Base-by-base conservation (phyloP, 1,140 invertebrate genomes). In the Drosophila prosaltans region DNA sequence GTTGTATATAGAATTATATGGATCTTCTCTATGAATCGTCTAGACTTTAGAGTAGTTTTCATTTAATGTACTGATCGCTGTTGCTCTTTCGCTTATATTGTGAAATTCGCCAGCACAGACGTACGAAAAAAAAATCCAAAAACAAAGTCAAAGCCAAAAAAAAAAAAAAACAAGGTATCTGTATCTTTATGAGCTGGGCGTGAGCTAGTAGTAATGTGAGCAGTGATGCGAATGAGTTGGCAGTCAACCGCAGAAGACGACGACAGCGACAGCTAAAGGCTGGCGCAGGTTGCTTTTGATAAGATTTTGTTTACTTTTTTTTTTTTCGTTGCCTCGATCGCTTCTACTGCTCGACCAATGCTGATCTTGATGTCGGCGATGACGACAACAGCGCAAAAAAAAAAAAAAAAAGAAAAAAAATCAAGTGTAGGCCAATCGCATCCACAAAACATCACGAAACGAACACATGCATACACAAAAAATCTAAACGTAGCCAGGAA, bases 301-400 rank as follows among this genome's bases (percentile, higher is more conserved):
- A 78, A 78, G 75, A 74, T 78, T 78, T 74, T 78, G 75, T 78
- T 78, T 78, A 78, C 67, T 60, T 71, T 74, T 74, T 16, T 16
- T 16, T 16, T 69, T 30, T 40, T 51, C 32, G 51, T 57, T 43
- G 11, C n/a, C 36, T 51, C 45, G 45, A 51, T 51, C 45, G 21
- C 24, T 51, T 51, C 21, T 26, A 26, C 45, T 51, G 45, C 8
- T 21, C 21, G 21, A 51, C 45, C 45, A 51, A 51, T 51, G 45
- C 51, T 64, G 43, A 57, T 43, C 36, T 45, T 43, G 36, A 40
- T 30, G 32, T 36, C 32, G 32, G 32, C 32, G 32, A 36, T 43
- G 30, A 41, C 66, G 40, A 36, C 57, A 41, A 60, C 36, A 48
- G 57, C 32, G 57, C 40, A 26, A 61, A 61, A 61, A 28, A n/a